These are phyloP conservation scores for Okamejei kenojei DNA, from an alignment of 2,797 vertebrate genomes.

Conservation along the genomic window DNA sequence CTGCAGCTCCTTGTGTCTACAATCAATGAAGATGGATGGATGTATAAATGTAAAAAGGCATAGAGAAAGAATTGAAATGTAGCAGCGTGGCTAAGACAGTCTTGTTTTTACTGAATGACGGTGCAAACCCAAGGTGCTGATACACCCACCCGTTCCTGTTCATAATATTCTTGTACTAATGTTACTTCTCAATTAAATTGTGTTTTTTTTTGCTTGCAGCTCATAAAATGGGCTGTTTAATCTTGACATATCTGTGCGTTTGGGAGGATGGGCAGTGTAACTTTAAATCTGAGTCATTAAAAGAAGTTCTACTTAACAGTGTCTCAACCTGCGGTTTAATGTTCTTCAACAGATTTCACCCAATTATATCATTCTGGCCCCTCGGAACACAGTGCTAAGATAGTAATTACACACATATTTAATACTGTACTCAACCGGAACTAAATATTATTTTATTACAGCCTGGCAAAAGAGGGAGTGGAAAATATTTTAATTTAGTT, in stretches of 20 bases:
- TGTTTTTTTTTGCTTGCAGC: background rate
- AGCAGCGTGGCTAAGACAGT: too few species aligned
- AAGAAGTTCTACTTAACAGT: background rate
- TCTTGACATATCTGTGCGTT: background rate
- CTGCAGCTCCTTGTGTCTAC: too few species aligned
- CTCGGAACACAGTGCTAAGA: background rate
- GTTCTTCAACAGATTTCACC: conserved; percentile 9
- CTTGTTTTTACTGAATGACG: too few species aligned
- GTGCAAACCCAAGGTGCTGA: too few species aligned
- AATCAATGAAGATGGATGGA: too few species aligned
- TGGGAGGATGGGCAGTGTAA: background rate
- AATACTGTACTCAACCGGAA: background rate
- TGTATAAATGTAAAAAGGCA: too few species aligned
- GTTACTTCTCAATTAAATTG: background rate
- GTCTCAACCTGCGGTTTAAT: background rate
- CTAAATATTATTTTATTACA: conserved; percentile 24
- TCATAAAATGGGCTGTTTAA: background rate
- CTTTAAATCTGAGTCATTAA: background rate
- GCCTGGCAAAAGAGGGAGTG: background rate
- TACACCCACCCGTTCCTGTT: too few species aligned
- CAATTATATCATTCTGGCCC: background rate
- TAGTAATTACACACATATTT: background rate
- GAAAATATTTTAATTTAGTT: background rate
- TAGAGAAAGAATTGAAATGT: too few species aligned
- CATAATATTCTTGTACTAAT: background rate